These are phyloP conservation scores for Bombus huntii DNA, from an alignment of 1,140 invertebrate genomes.

Conservation along the genomic window DNA sequence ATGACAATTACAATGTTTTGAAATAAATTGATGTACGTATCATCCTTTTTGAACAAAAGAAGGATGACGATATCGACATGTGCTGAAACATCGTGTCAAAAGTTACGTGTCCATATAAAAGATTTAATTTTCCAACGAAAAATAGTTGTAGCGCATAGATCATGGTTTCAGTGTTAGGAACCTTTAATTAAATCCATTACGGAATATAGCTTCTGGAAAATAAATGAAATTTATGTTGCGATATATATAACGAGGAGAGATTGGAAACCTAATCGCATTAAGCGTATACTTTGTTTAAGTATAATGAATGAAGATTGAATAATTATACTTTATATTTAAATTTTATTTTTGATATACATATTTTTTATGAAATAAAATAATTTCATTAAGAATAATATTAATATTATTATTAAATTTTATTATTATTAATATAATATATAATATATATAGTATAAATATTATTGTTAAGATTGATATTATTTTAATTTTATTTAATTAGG, in stretches of 20 bases:
- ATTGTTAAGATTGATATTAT: too few species aligned
- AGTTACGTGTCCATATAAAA: neutral
- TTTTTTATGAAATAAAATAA: neutral
- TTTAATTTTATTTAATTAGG: too few species aligned
- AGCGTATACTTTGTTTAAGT: neutral
- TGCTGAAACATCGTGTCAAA: neutral
- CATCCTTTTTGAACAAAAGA: neutral
- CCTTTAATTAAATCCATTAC: constrained; percentile 15
- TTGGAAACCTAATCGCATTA: too few species aligned
- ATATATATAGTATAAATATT: too few species aligned
- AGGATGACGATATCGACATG: neutral
- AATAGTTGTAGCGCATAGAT: neutral
- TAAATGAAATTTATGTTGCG: neutral
- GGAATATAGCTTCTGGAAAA: neutral
- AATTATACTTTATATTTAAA: neutral
- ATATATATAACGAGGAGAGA: neutral
- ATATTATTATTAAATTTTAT: neutral
- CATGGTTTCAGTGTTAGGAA: neutral
- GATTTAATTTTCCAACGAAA: constrained; percentile 15
- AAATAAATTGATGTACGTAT: neutral
- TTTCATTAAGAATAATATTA: neutral
- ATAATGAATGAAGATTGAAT: neutral
- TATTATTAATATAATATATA: neutral
- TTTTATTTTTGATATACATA: neutral
- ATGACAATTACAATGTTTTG: neutral